Conservation (phyloP, 1,140 invertebrate species). For the Chironomus tepperi region DNA sequence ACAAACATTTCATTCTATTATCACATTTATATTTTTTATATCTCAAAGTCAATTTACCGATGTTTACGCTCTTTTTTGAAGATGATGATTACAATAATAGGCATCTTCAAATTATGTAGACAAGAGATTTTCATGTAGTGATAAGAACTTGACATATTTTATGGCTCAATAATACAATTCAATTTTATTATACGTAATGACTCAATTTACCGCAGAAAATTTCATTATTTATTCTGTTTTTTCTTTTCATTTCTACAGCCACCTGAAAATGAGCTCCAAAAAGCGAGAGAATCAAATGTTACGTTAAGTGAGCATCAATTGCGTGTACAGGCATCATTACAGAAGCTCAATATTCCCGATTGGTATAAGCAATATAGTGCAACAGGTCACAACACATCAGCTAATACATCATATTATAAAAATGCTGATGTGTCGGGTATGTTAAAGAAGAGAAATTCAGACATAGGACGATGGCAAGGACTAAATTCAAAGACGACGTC, state of each 20-base stretch:
- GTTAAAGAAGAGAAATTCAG: conserved; percentile 54
- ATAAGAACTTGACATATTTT: not conserved
- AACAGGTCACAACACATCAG: conserved; percentile 39
- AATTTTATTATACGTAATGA: not conserved
- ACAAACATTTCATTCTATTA: too few relatives aligned
- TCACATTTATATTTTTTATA: too few relatives aligned
- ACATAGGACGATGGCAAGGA: conserved; percentile 60
- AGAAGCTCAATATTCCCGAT: conserved; percentile 87
- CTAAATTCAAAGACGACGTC: conserved; percentile 70
- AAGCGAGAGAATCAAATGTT: conserved; percentile 48
- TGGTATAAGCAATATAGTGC: conserved; percentile 53
- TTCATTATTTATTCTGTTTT: conserved; percentile 26
- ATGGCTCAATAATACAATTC: not conserved
- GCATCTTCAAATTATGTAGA: not conserved
- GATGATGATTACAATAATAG: too few relatives aligned
- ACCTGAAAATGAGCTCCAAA: conserved; percentile 86
- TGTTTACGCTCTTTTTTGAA: too few relatives aligned
- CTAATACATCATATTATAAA: conserved; percentile 30
- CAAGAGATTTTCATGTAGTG: not conserved
- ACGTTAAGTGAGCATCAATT: conserved; percentile 82
- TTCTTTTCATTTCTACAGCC: conserved; percentile 53
- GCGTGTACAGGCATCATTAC: conserved; percentile 81
- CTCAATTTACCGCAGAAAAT: not conserved
- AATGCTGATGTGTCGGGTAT: conserved; percentile 35
- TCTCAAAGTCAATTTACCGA: too few relatives aligned